A percentile compares a stretch with the other conserved stretches of the same genome.
phyloP scores from a whole-genome alignment of 1,140 invertebrate genomes.

The Delia radicum region DNA sequence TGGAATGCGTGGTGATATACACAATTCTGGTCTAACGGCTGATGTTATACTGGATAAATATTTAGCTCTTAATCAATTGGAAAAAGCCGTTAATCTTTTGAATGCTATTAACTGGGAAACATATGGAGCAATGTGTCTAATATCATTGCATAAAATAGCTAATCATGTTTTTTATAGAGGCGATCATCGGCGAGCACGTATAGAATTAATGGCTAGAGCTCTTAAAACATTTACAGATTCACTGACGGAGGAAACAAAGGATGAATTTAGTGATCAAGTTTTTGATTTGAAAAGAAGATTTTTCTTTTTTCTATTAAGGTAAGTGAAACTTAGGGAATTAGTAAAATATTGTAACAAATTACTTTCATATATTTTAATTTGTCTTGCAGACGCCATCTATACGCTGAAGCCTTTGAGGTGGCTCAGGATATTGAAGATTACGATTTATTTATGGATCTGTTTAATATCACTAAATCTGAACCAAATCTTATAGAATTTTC shows the following conservation, averaged over 20 bases:
- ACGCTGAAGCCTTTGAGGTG: conserved; percentile 83
- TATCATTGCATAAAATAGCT: conserved; percentile 69
- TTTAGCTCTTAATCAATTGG: conserved; percentile 64
- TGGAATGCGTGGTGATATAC: conserved; percentile 50
- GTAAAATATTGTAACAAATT: background rate
- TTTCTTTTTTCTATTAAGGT: conserved; percentile 77
- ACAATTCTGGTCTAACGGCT: conserved; percentile 59
- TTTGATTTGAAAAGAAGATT: conserved; percentile 73
- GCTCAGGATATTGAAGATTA: conserved; percentile 81
- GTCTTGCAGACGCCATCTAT: conserved; percentile 67
- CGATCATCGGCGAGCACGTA: conserved; percentile 63
- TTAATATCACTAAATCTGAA: conserved; percentile 72
- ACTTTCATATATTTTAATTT: conserved; percentile 16
- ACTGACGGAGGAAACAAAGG: conserved; percentile 67
- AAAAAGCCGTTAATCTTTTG: conserved; percentile 70
- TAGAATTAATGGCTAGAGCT: conserved; percentile 69
- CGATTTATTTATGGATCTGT: conserved; percentile 82
- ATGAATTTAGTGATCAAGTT: conserved; percentile 73
- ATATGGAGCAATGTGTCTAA: conserved; percentile 67
- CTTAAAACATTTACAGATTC: conserved; percentile 69
- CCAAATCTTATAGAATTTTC: conserved; percentile 69
- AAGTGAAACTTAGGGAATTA: conserved; percentile 16
- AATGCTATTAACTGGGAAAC: conserved; percentile 72
- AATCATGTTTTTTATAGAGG: conserved; percentile 62
- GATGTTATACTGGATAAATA: conserved; percentile 68